Percentiles rank a stretch among this genome's conserved stretches.
Evolutionary conservation across 2,888 invertebrate genomes (phyloP).

Genomic region (Psylliodes chrysocephalus): DNA sequence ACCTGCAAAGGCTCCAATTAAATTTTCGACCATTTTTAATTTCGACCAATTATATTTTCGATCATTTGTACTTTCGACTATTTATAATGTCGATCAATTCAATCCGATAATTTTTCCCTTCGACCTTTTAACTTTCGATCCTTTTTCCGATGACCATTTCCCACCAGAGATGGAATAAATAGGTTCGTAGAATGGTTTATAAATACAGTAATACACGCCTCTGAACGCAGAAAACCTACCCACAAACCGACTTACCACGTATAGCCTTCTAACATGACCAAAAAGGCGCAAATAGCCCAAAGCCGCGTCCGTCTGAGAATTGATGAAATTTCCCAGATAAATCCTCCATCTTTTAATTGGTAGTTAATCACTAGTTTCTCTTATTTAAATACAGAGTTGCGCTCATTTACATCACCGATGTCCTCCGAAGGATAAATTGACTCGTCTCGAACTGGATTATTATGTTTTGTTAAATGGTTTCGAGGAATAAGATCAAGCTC

Average conservation of each 20-base stretch:
- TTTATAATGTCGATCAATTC: no score
- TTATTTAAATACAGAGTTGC: slow-evolving; percentile 31
- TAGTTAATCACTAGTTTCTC: slow-evolving; percentile 36
- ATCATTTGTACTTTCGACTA: no score
- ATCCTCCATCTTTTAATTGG: slow-evolving; percentile 32
- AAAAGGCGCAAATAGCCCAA: not conserved
- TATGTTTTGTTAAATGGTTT: slow-evolving; percentile 31
- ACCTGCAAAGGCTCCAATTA: no score
- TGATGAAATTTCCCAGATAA: slow-evolving; percentile 21
- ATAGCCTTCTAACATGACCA: not conserved
- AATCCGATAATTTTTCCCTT: no score
- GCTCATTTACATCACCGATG: slow-evolving; percentile 31
- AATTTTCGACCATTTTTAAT: no score
- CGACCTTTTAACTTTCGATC: no score
- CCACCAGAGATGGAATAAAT: no score
- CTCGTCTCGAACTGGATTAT: slow-evolving; percentile 31
- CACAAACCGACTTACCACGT: not conserved
- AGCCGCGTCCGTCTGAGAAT: slow-evolving; percentile 4
- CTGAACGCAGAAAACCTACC: no score
- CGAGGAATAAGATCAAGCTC: slow-evolving; percentile 19
- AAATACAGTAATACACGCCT: no score
- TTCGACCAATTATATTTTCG: no score
- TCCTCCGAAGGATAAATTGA: slow-evolving; percentile 26
- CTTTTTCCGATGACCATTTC: no score
- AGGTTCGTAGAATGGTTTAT: no score